Conservation (phyloP, 2,113 vertebrate species). For the Bettongia penicillata region DNA sequence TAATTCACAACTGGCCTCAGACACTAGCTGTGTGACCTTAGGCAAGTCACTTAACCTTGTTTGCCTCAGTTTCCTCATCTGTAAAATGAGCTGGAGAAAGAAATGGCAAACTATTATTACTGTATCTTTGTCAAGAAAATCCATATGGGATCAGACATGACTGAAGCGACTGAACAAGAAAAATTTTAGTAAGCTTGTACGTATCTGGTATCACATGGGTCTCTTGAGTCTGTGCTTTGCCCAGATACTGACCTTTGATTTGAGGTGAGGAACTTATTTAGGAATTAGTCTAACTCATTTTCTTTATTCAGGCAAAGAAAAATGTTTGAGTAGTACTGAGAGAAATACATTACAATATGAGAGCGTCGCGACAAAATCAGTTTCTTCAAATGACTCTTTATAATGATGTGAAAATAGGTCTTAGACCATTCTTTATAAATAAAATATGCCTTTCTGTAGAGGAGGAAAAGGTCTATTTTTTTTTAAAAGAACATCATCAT, state of each 20-base stretch:
- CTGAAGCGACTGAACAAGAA: not conserved
- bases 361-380: not conserved
- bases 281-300: not conserved
- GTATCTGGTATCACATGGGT: not conserved
- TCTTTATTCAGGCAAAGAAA: not conserved
- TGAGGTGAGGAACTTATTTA: not conserved
- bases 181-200: not conserved
- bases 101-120: not conserved
- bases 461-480: not conserved
- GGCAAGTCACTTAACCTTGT: not conserved
- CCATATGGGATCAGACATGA: not conserved
- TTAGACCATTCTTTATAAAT: conserved; percentile 30
- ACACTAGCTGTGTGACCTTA: not conserved
- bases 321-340: not conserved
- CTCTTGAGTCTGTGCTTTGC: not conserved
- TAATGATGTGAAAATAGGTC: conserved; percentile 18
- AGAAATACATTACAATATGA: not conserved
- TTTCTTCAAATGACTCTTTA: conserved; percentile 1
- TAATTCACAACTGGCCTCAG: not conserved
- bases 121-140: not conserved
- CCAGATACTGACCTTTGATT: not conserved
- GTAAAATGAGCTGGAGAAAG: not conserved
- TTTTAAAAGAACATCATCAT: not conserved
- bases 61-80: not conserved
- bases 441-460: conserved; percentile 56